phyloP scores from a whole-genome alignment of 2,113 vertebrate species.

The Atherinomorus stipes region DNA sequence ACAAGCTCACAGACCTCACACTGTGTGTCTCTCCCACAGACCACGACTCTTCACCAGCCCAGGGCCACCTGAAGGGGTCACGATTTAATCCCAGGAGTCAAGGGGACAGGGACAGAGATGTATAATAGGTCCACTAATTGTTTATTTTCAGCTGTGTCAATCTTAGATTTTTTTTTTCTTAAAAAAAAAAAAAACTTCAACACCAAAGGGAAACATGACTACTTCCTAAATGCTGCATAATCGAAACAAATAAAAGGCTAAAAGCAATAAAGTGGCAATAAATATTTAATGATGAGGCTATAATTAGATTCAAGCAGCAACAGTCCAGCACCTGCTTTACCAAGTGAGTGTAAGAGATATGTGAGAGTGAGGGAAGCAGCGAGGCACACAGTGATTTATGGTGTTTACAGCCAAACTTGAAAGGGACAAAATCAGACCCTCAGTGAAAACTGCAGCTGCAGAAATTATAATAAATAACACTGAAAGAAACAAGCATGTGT shows the following conservation, averaged over 20 bases:
- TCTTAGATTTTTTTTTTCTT: background rate
- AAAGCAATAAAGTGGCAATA: background rate
- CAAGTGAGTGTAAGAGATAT: conserved; percentile 11
- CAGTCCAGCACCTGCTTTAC: conserved; percentile 10
- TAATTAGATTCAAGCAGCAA: conserved; percentile 35
- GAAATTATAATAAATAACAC: conserved; percentile 46
- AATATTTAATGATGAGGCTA: conserved; percentile 14
- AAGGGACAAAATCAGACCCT: conserved; percentile 31
- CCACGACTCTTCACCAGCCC: conserved; percentile 7
- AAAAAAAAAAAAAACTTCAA: too few species aligned
- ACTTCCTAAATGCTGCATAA: conserved; percentile 14
- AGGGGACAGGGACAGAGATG: background rate
- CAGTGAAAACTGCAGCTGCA: conserved; percentile 32
- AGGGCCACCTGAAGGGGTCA: background rate
- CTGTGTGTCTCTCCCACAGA: conserved; percentile 30
- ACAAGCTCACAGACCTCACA: conserved; percentile 32
- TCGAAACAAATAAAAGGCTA: conserved; percentile 9
- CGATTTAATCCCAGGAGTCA: background rate
- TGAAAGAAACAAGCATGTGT: conserved; percentile 5
- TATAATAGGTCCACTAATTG: background rate
- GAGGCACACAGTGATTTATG: conserved; percentile 48
- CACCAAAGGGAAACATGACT: background rate
- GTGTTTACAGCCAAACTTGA: conserved; percentile 56
- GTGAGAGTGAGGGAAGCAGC: conserved; percentile 13
- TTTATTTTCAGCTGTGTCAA: background rate